phyloP scores from a whole-genome alignment of 2,113 vertebrate genomes.

The Grammomys surdaster region DNA sequence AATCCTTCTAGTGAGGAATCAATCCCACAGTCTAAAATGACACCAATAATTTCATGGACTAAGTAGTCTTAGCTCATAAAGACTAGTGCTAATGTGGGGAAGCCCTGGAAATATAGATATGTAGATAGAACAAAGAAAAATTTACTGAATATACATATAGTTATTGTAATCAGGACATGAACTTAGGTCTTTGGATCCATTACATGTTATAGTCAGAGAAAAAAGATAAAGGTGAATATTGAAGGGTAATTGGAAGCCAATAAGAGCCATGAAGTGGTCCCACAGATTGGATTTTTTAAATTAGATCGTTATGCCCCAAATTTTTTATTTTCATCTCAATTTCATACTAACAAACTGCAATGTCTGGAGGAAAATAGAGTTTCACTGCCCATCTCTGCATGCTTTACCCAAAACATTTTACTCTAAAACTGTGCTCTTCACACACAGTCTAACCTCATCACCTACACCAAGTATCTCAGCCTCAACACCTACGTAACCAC shows the following conservation, averaged over 20 bases:
- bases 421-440: neutral
- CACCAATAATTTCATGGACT: neutral
- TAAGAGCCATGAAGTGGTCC: neutral
- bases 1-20: neutral
- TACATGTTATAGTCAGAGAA: neutral
- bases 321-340: neutral
- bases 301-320: neutral
- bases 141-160: neutral
- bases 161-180: neutral
- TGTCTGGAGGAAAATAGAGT: neutral
- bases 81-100: neutral
- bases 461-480: neutral
- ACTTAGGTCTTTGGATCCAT: neutral
- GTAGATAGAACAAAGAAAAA: neutral
- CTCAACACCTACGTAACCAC: neutral
- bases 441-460: neutral
- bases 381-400: neutral
- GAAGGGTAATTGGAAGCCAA: neutral
- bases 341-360: neutral
- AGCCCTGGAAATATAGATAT: neutral
- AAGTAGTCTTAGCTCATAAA: neutral
- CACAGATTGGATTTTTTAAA: neutral
- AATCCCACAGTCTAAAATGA: neutral
- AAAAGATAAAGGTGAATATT: neutral
- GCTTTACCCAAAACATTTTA: neutral